Evolutionary conservation across 2,113 vertebrate species (phyloP), one percentile per base, ranked within the genome.

Genomic region (Pachyramphus minor): DNA sequence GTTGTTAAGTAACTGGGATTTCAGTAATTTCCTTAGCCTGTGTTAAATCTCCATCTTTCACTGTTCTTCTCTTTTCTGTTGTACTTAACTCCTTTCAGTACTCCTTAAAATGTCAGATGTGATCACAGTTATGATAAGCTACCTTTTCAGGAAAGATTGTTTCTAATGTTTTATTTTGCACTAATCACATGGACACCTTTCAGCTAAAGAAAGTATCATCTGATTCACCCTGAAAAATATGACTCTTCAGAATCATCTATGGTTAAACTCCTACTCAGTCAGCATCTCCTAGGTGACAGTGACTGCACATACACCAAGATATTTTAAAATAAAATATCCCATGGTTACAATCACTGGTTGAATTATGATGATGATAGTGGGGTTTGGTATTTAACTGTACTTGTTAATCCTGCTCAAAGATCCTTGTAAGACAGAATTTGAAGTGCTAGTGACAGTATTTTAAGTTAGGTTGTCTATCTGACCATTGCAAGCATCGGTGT

Each of bases 251-350:
- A 96, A 79, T 73, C 49, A 50, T 91, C 55, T 63, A 24, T 79
- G 62, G 37, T 55, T 82, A 35, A 90, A 92, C 91, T 94, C 95
- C 93, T 96, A 92, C 94, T 95, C 71, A 33, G 37, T 79, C 53
- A 87, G 64, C 74, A 95, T 96, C 96, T 96, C 96, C 96, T 96
- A 95, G 96, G 96, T 92, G 87, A 97, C 58, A 71, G 73, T 71
- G 37, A 74, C 78, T 92, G 41, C 35, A 35, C 0, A 0, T 84
- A 87, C 53, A 84, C 41, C 74, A 80, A 17, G 1, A 45, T 69
- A 67, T 82, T 73, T 93, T 84, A 87, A 89, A 93, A 88, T 90
- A 87, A 94, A 81, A 76, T 72, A 86, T 88, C 45, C 78, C 64
- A 62, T 76, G 59, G 90, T 91, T 94, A 86, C 85, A 91, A 41